Evolutionary conservation across 2,113 vertebrate species (phyloP), one percentile per base, ranked within the genome.

Genomic region (Colistium nudipinnis): DNA sequence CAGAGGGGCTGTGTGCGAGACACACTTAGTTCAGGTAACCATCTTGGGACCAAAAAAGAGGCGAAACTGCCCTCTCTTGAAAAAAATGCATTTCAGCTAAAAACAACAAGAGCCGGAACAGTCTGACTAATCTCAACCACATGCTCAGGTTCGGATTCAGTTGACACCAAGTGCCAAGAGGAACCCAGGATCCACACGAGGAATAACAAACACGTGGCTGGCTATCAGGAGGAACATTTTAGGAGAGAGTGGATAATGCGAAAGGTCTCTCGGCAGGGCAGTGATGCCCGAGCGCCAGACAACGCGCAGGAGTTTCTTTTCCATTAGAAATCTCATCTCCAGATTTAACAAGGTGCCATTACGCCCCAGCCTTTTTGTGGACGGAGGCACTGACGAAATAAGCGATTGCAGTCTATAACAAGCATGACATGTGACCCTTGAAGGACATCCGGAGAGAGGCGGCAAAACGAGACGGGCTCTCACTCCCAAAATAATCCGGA

Each of bases 301-400:
- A 51, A 48, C 55, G 63, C 64, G 75, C 24, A 19, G 62, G 67
- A 62, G 48, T 76, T 80, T 72, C 53, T 60, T 75, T 76, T 72
- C 77, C 52, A 63, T 73, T 75, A 57, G 74, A 70, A 84, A 86
- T 76, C 79, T 88, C 71, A 88, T 88, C 76, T 87, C 55, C 5
- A 45, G 62, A 83, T 78, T 78, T 84, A 77, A 83, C 85, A 78
- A 65, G 69, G 64, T 61, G 60, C 75, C 76, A 86, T 89, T 87
- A 88, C 66, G 1, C 20, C 66, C 28, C 43, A 43, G 69, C 61
- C 82, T 68, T 75, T 68, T 75, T 86, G 59, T 47, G 59, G 61
- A 81, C 35, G 47, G 43, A 72, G 73, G 74, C 69, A n/a, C 64
- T 70, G 82, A 74, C 39, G 67, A 76, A n/a, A 83, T 65, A 63